Evolutionary conservation across 2,888 invertebrate genomes (phyloP), one percentile per base, ranked within the genome.

Genomic region (Leucozona laternaria): DNA sequence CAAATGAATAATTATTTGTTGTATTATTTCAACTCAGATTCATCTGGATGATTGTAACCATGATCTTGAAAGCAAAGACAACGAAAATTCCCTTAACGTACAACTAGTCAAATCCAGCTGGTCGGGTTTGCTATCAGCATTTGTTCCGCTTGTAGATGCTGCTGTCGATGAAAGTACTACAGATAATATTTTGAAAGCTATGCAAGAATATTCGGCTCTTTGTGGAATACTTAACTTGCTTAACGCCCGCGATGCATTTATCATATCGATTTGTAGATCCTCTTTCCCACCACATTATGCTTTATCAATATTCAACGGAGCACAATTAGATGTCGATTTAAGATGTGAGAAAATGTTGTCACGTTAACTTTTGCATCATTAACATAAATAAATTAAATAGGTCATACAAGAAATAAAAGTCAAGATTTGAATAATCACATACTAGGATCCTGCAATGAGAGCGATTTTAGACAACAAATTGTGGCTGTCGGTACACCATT

Each of bases 401-500:
- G 93, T 88, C 94, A 94, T 89, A 91, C 92, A 2, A 91, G 94
- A 83, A 91, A 90, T 58, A 93, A 93, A 83, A 93, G 93, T 88
- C 93, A 94, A 89, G 94, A 94, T 89, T 88, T 94, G 62, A 93
- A 93, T 88, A 92, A 93, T 72, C 94, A 94, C 88, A 94, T 93
- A 88, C 92, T 93, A 48, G 92, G 93, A 48, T 89, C 90, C 22
- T 92, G 92, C 83, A 93, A 93, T 75, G 96, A 96, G 88, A 95
- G 95, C 70, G 97, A 97, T 93, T 96, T 96, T 92, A 94, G 93
- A 4, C 98, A 97, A 90, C 99, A 99, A 93, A 98, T 99, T 86
- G 98, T 99, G 57, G 99, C 98, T 88, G 98, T 99, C 83, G 99
- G 99, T 28, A 98, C 98, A 0, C 97, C 98, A 25, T 93, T 99